Evolutionary conservation across 2,113 vertebrate species (phyloP), one percentile per base, ranked within the genome.

Genomic region (Pygathrix nemaeus): DNA sequence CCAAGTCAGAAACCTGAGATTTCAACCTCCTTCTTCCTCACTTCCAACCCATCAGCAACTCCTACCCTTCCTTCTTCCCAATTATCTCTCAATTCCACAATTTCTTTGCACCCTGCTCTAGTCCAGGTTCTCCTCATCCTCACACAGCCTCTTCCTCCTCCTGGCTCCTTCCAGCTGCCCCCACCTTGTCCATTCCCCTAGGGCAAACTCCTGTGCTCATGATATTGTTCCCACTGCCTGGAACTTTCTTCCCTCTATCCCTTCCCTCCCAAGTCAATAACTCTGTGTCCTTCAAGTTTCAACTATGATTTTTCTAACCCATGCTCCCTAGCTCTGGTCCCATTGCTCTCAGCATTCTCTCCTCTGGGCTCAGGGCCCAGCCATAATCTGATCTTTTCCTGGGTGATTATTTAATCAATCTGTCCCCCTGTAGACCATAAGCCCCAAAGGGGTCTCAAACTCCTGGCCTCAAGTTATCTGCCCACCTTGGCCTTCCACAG

Each of bases 51-150:
- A 8, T 30, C 32, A 20, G 30, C 68, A 59, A 1, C 30, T 30
- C 78, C 38, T 12, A 32, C 8, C 30, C 25, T 50, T 27, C 14
- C 93, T 61, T 59, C 55, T 7, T 59, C 73, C 17, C 16, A 8
- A 1, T 5, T 8, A 0, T 4, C 23, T 72, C 61, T 20, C 4
- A 0, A 4, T 2, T 32, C 30, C 32, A 16, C 6, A 2, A n/a
- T 10, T 23, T 3, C 57, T 13, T 40, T 2, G 32, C 17, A 48
- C 43, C 55, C 45, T 0, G 3, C 40, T 43, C 61, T 40, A 40
- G 70, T 18, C 61, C 43, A 8, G 79, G 8, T 14, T 6, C 6
- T 66, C 35, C 27, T 55, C 48, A 35, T 0, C 80, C 7, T 35
- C 70, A 14, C 32, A 3, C 78, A n/a, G 40, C 48, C 80, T n/a